Evolutionary conservation across 2,797 vertebrate species (phyloP), one percentile per base, ranked within the genome.

Genomic region (Sphenodon punctatus): DNA sequence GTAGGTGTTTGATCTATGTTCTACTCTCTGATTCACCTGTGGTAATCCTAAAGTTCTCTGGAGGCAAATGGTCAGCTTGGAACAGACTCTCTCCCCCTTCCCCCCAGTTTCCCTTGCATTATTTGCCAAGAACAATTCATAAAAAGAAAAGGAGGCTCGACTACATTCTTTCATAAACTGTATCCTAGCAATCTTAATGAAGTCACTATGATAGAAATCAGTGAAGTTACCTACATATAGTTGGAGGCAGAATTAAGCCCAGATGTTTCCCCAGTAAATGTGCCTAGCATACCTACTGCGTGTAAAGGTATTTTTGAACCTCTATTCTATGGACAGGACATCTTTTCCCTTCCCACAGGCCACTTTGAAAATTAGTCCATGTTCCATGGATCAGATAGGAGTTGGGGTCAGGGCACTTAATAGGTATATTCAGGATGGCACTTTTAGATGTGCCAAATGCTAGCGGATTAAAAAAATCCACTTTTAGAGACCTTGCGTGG

Each of bases 71-170:
- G 13, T 53, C 68, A 55, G 63, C 34, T 76, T 60, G 16, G 55
- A n/a, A n/a, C n/a, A n/a, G n/a, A n/a, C n/a, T n/a, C n/a, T n/a
- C n/a, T n/a, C 55, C 34, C 39, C 1, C 3, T 76, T 80, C 43
- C 58, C 34, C 19, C 19, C 22, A 55, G 55, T 22, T 22, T 22
- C 30, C 32, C 58, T 58, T 51, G 1, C 48, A 11, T 43, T 79
- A 73, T 46, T 78, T 83, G 81, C 80, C 46, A 67, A 48, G 67
- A 3, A 13, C 5, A 83, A 59, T 79, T 39, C 38, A 65, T 12
- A 23, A 14, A 76, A 77, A 46, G 65, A 25, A 38, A 15, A 78
- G 6, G 14, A 78, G 58, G n/a, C n/a, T 4, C 30, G 17, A 22
- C 36, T 34, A 23, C 19, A 14, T 58, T 22, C 55, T 58, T 32